Conservation (phyloP, 2,888 invertebrate genomes). For the Cephonodes hylas region DNA sequence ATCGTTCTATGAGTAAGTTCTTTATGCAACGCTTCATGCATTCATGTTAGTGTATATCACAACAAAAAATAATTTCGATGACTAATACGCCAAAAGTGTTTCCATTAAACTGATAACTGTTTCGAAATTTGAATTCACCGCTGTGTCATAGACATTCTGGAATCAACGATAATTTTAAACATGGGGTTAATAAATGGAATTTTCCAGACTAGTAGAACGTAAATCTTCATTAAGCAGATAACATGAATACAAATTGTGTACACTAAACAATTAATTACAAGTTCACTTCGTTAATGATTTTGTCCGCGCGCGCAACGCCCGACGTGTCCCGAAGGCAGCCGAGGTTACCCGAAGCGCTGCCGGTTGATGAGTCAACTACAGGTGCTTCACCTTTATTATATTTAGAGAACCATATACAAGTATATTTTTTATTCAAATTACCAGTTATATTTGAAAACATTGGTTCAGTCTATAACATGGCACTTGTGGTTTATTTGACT, state of each 20-base stretch:
- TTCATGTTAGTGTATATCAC: too few relatives aligned
- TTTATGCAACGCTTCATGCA: too few relatives aligned
- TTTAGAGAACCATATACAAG: slow-evolving; percentile 15
- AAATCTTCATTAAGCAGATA: background rate
- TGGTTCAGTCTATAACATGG: background rate
- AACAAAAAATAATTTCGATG: too few relatives aligned
- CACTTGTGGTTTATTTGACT: background rate
- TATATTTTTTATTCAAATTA: background rate
- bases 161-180: too few relatives aligned
- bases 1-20: too few relatives aligned
- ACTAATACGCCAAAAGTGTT: too few relatives aligned
- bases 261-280: background rate
- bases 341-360: slow-evolving; percentile 1
- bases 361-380: slow-evolving; percentile 24
- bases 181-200: background rate
- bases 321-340: slow-evolving; percentile 6
- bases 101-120: too few relatives aligned
- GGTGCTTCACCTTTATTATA: slow-evolving; percentile 35
- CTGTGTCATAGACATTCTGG: too few relatives aligned
- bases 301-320: background rate
- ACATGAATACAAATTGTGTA: slow-evolving; percentile 1
- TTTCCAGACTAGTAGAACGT: background rate
- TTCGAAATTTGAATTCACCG: too few relatives aligned
- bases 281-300: background rate
- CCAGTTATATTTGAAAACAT: background rate